Evolutionary conservation across 2,797 vertebrate species (phyloP).

Genomic region (Anguilla megastoma): DNA sequence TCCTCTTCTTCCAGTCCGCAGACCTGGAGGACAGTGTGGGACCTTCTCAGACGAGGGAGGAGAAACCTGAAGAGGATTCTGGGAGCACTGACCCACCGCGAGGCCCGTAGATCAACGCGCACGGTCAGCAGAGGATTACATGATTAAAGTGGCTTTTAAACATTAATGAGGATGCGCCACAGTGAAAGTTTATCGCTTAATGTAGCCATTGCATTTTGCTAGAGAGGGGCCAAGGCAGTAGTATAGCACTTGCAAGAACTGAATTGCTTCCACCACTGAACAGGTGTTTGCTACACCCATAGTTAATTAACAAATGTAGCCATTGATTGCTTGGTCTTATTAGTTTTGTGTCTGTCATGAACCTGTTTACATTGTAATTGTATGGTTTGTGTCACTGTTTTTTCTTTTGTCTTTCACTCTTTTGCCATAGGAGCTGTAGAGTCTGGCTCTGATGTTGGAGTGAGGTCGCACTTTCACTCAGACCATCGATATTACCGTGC

Average conservation of each 20-base stretch:
- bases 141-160: neutral
- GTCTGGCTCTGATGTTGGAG: constrained; percentile 21
- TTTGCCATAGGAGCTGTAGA: constrained; percentile 33
- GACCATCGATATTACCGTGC: neutral
- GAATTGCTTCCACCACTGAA: neutral
- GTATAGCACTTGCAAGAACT: neutral
- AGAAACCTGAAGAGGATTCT: constrained; percentile 60
- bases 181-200: neutral
- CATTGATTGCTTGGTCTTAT: neutral
- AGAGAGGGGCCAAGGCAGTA: neutral
- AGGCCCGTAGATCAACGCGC: constrained; percentile 53
- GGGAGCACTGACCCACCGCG: constrained; percentile 55
- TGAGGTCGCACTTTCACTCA: neutral
- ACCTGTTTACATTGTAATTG: neutral
- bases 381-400: neutral
- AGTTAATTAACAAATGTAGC: neutral
- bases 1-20: constrained; percentile 37
- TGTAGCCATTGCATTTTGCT: neutral
- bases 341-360: neutral
- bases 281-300: neutral
- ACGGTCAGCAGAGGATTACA: constrained; percentile 53
- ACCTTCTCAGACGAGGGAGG: constrained; percentile 49
- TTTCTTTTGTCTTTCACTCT: neutral
- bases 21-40: constrained; percentile 43
- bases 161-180: neutral